Evolutionary conservation across 2,113 vertebrate species (phyloP), one percentile per base, ranked within the genome.

Genomic region (Serranochromis macrocephalus): DNA sequence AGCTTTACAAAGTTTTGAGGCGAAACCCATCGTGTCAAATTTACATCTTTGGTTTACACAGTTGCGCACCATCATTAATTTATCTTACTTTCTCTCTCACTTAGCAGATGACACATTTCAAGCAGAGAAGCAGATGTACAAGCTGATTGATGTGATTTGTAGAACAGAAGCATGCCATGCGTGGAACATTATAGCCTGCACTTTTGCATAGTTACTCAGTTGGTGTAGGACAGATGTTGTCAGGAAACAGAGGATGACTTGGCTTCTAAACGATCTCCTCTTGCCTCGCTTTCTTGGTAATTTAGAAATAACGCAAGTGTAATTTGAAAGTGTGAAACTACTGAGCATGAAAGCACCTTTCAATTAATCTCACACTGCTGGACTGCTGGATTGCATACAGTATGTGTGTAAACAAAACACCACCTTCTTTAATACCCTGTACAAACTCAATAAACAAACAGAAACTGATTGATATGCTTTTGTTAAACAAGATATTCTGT

Each of bases 91-190:
- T 85, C 88, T 88, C 58, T 66, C 88, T 83, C 88, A 90, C 82
- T 91, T 91, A 92, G 89, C 86, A 87, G 79, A 91, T 84, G 83
- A 88, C 82, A 92, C 86, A 79, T 88, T 88, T 94, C 85, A 89
- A 89, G 90, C 88, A 73, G 90, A 83, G 93, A 83, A 87, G 82
- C 92, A 94, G 93, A 94, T 94, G 94, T 81, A 90, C 80, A 21
- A 21, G 85, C 71, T 92, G 92, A 94, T 88, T 91, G 86, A 92
- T 93, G 86, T 85, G 85, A 92, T 94, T 90, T 91, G 93, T 80
- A 73, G 79, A 92, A 90, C 83, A 94, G 83, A 89, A 86, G 19
- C 83, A 3, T 61, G 26, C 49, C 89, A 73, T 82, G 85, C 83
- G 24, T 86, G 73, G 24, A 84, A 79, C 85, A 80, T 94, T 90